A percentile compares a stretch with the other conserved stretches of the same genome.
phyloP scores from a whole-genome alignment of 2,797 vertebrate genomes.

The Microhierax caerulescens region DNA sequence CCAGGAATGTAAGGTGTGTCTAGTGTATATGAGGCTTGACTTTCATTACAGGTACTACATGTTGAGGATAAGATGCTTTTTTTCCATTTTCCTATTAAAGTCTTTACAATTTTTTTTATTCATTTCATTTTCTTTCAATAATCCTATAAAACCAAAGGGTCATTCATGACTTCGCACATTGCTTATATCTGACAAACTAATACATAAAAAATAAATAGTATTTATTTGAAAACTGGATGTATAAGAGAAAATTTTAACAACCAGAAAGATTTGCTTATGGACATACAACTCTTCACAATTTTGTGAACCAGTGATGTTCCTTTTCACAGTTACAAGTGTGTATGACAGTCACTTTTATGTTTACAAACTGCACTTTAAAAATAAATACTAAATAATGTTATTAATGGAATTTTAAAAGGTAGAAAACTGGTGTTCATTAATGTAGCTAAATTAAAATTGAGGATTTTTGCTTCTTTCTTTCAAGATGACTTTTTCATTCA shows the following conservation, averaged over 20 bases:
- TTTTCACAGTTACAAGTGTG: neutral
- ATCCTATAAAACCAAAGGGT: neutral
- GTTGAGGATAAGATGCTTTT: neutral
- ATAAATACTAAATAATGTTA: neutral
- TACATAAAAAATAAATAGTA: neutral
- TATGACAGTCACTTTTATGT: neutral
- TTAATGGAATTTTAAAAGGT: neutral
- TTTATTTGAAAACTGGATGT: neutral
- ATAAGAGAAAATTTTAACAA: neutral
- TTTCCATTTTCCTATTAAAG: neutral
- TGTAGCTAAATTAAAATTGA: neutral
- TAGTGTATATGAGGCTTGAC: neutral
- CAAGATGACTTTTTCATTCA: neutral
- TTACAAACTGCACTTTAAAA: neutral
- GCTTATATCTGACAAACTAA: neutral
- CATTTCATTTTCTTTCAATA: neutral
- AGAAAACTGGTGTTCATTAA: neutral
- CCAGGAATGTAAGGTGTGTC: neutral
- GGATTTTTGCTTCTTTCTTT: neutral
- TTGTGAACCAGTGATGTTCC: neutral
- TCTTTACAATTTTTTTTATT: neutral
- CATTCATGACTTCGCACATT: neutral
- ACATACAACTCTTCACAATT: neutral
- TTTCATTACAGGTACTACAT: neutral
- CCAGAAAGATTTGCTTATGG: neutral